phyloP scores from a whole-genome alignment of 2,888 invertebrate species.

The Terebella lapidaria region DNA sequence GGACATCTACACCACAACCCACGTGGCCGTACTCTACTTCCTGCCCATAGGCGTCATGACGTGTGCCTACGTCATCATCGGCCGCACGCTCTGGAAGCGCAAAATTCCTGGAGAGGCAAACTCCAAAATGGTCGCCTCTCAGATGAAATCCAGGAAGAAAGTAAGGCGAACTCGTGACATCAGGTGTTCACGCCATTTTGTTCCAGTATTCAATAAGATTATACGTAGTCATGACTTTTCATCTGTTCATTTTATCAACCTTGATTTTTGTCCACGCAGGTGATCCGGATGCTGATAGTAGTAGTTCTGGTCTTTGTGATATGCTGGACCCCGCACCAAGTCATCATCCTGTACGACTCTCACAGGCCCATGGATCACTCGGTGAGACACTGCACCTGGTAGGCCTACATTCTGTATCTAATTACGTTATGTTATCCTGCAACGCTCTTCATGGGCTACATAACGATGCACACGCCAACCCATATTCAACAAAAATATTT shows the following conservation, averaged over 20 bases:
- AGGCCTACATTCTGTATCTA: no score
- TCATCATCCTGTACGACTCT: conserved; percentile 9
- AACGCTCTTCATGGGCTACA: no score
- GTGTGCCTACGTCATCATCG: conserved; percentile 31
- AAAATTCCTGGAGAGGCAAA: conserved; percentile 9
- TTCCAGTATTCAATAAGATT: no score
- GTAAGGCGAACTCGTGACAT: no score
- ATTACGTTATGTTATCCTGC: no score
- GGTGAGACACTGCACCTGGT: background rate
- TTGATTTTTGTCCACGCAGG: no score
- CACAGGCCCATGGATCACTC: conserved; percentile 3
- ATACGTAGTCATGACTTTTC: no score
- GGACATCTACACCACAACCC: background rate
- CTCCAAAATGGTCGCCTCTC: background rate
- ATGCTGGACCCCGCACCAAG: conserved; percentile 16
- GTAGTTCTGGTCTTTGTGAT: conserved; percentile 12
- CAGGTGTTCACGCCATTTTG: no score
- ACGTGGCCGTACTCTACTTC: conserved; percentile 35
- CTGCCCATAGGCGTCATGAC: conserved; percentile 41
- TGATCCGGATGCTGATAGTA: conserved; percentile 14
- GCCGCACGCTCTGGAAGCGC: conserved; percentile 3
- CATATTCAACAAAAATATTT: no score
- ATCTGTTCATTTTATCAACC: no score
- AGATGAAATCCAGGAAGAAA: background rate
- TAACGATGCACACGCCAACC: no score